A percentile compares a stretch with the other conserved stretches of the same genome.
phyloP scores from a whole-genome alignment of 1,140 invertebrate species.

The Meteorus sp. region DNA sequence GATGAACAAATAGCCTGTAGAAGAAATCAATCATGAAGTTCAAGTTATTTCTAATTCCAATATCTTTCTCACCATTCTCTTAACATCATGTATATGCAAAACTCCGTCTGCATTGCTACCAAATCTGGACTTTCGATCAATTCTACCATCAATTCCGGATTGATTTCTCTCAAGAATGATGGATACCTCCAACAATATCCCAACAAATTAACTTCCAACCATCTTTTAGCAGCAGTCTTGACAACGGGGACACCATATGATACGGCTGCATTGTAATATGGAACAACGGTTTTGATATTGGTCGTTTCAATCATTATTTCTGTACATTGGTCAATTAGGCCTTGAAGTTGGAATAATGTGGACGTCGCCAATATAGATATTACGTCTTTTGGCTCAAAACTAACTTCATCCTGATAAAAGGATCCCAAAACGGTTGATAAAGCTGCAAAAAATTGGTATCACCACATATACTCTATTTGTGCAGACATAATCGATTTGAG shows the following conservation, averaged over 20 bases:
- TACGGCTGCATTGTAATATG: slow-evolving; percentile 70
- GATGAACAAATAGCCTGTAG: slow-evolving; percentile 47
- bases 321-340: slow-evolving; percentile 74
- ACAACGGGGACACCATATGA: slow-evolving; percentile 70
- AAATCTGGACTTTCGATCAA: slow-evolving; percentile 69
- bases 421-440: slow-evolving; percentile 76
- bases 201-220: slow-evolving; percentile 73
- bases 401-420: slow-evolving; percentile 78
- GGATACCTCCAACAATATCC: slow-evolving; percentile 63
- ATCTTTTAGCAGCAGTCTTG: slow-evolving; percentile 66
- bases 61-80: slow-evolving; percentile 68
- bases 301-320: slow-evolving; percentile 78
- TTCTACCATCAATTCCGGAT: slow-evolving; percentile 67
- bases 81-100: slow-evolving; percentile 75
- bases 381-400: slow-evolving; percentile 70
- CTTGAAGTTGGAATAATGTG: slow-evolving; percentile 77
- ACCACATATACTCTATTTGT: slow-evolving; percentile 10
- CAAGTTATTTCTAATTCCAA: slow-evolving; percentile 11
- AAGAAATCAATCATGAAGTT: slow-evolving; percentile 18
- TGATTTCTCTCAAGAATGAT: slow-evolving; percentile 64
- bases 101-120: slow-evolving; percentile 80
- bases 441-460: slow-evolving; percentile 57
- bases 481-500: no score
- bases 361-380: slow-evolving; percentile 75
- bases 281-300: slow-evolving; percentile 70